phyloP scores from a whole-genome alignment of 2,888 invertebrate species.

The Andricus quercusramuli region DNA sequence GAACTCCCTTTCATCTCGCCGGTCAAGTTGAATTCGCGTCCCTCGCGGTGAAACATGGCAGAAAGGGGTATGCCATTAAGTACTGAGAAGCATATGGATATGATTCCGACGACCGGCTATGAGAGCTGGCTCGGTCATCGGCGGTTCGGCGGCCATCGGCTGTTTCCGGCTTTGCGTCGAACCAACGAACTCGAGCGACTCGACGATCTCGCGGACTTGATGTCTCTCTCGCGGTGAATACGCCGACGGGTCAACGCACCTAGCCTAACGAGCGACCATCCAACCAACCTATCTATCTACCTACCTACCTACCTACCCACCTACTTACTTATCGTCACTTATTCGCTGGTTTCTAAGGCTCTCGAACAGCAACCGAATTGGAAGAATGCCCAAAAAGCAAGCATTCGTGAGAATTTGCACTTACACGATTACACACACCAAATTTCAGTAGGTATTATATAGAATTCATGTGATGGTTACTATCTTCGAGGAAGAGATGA shows the following conservation, averaged over 20 bases:
- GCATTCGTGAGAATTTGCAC: constrained; percentile 42
- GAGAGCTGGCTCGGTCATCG: background rate
- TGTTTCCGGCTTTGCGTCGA: constrained; percentile 56
- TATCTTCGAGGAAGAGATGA: no score
- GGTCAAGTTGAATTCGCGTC: constrained; percentile 29
- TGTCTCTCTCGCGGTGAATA: constrained; percentile 64
- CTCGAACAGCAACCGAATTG: constrained; percentile 61
- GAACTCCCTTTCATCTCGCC: constrained; percentile 27
- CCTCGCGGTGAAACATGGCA: constrained; percentile 30
- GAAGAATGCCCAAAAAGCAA: constrained; percentile 48
- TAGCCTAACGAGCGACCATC: constrained; percentile 70
- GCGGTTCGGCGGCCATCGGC: constrained; percentile 56
- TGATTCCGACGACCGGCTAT: constrained; percentile 15
- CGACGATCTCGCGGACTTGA: constrained; percentile 61
- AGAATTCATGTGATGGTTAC: background rate
- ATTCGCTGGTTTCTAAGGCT: constrained; percentile 67
- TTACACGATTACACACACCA: constrained; percentile 1
- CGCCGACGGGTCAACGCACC: constrained; percentile 76
- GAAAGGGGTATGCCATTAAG: constrained; percentile 27
- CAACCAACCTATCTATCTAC: constrained; percentile 67
- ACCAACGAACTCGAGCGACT: constrained; percentile 52
- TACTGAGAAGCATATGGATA: constrained; percentile 25
- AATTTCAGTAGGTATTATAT: background rate
- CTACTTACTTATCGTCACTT: constrained; percentile 77
- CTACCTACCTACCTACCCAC: constrained; percentile 77